Conservation (phyloP, 2,113 vertebrate species). For the Morone saxatilis region DNA sequence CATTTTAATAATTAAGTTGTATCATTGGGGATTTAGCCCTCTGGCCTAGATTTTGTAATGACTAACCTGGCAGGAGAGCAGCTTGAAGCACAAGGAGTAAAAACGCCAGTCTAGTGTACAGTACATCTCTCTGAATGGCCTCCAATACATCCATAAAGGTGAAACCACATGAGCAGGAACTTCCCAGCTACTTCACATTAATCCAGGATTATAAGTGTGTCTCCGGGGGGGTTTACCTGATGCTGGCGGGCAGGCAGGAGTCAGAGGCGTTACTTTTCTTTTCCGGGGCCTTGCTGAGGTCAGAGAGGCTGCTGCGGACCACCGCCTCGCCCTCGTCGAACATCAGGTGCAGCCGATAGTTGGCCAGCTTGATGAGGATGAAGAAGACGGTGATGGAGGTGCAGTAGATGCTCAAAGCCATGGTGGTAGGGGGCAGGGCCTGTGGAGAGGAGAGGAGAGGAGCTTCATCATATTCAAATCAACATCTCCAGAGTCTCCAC, state of each 20-base stretch:
- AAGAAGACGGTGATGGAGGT: constrained; percentile 91
- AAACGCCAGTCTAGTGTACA: neutral
- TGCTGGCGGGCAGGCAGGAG: constrained; percentile 72
- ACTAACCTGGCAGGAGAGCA: constrained; percentile 8
- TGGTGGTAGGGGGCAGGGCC: constrained; percentile 91
- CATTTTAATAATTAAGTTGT: constrained; percentile 43
- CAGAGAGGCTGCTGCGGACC: constrained; percentile 84
- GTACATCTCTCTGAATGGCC: neutral
- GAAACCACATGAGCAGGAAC: too few species aligned
- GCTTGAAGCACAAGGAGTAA: neutral
- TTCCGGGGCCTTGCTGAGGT: constrained; percentile 84
- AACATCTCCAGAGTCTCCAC: constrained; percentile 3
- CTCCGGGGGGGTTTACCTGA: constrained; percentile 79
- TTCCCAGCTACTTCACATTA: neutral
- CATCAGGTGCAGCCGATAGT: constrained; percentile 95
- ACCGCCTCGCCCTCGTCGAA: constrained; percentile 92
- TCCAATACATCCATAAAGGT: neutral
- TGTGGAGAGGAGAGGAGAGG: constrained; percentile 59
- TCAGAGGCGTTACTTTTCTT: constrained; percentile 85
- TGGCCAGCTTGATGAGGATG: constrained; percentile 92
- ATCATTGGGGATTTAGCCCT: constrained; percentile 50
- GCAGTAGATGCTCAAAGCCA: constrained; percentile 94
- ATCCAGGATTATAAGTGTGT: neutral
- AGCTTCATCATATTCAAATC: constrained; percentile 9
- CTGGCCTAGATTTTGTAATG: constrained; percentile 48